These are phyloP conservation scores for Drosophila mulleri DNA, from an alignment of 2,888 invertebrate species.

Conservation along the genomic window DNA sequence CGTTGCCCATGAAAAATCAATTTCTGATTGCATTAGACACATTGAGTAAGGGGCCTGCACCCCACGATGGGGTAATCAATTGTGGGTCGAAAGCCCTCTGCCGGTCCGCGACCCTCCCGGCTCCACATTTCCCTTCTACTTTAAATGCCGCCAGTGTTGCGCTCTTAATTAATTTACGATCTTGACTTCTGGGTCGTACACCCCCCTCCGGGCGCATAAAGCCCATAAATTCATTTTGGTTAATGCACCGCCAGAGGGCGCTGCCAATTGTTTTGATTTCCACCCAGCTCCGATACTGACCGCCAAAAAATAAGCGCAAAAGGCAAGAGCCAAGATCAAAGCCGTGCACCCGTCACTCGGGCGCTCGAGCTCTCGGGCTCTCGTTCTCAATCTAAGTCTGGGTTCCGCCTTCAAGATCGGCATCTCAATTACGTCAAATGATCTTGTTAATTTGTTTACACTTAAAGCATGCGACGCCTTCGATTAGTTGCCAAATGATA, in stretches of 20 bases:
- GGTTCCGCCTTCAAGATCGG: constrained; percentile 66
- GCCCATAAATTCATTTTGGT: constrained; percentile 64
- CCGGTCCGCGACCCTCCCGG: constrained; percentile 3
- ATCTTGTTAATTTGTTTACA: constrained; percentile 81
- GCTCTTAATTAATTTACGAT: constrained; percentile 71
- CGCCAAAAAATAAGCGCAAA: constrained; percentile 21
- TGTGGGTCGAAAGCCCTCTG: constrained; percentile 31
- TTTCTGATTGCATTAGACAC: constrained; percentile 56
- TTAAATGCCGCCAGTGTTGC: constrained; percentile 46
- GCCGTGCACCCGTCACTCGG: constrained; percentile 19
- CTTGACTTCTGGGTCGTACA: constrained; percentile 37
- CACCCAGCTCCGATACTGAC: constrained; percentile 33
- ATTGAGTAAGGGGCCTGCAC: constrained; percentile 36
- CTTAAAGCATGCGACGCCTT: constrained; percentile 54
- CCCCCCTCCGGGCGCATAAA: constrained; percentile 18
- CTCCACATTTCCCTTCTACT: constrained; percentile 57
- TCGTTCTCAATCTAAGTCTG: constrained; percentile 37
- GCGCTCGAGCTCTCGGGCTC: constrained; percentile 6
- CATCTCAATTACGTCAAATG: constrained; percentile 73
- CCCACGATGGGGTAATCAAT: constrained; percentile 59
- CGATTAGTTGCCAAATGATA: constrained; percentile 57
- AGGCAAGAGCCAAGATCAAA: constrained; percentile 51
- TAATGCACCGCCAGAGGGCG: constrained; percentile 55
- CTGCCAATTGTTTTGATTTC: constrained; percentile 50
- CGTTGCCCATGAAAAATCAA: constrained; percentile 48